Conservation (phyloP, 2,888 invertebrate genomes). For the Hemistola chrysoprasaria region DNA sequence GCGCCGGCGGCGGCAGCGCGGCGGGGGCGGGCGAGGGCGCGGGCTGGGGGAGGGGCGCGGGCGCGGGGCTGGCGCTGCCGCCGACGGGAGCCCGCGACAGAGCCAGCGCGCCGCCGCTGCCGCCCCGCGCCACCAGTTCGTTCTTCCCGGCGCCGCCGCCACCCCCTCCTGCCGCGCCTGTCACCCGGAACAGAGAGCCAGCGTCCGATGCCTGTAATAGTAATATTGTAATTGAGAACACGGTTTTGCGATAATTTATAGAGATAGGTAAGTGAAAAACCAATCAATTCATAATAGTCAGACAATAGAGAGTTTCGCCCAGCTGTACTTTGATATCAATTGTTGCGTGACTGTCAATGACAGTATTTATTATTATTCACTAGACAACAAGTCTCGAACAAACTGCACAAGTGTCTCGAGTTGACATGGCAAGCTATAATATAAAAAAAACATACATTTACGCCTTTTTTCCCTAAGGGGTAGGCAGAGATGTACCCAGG, state of each 20-base stretch:
- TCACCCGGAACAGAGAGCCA: slow-evolving; percentile 71
- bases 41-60: slow-evolving; percentile 86
- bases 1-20: slow-evolving; percentile 84
- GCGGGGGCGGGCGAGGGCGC: slow-evolving; percentile 88
- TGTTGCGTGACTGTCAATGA: too few relatives aligned
- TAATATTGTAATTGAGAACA: neutral
- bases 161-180: slow-evolving; percentile 81
- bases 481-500: too few relatives aligned
- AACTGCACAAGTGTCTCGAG: too few relatives aligned
- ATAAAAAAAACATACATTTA: too few relatives aligned
- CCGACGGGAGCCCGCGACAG: slow-evolving; percentile 83
- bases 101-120: slow-evolving; percentile 84
- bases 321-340: too few relatives aligned
- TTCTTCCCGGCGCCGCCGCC: slow-evolving; percentile 84
- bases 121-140: slow-evolving; percentile 84
- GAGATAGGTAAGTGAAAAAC: neutral
- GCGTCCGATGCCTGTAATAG: slow-evolving; percentile 67
- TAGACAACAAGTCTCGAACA: too few relatives aligned
- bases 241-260: too few relatives aligned
- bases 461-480: too few relatives aligned
- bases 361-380: too few relatives aligned
- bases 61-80: slow-evolving; percentile 84
- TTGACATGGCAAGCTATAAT: too few relatives aligned
- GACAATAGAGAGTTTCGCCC: too few relatives aligned
- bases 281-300: too few relatives aligned